A percentile compares a stretch with the other conserved stretches of the same genome.
These are phyloP conservation scores for Petromus typicus DNA, from an alignment of 2,113 vertebrate genomes.

Conservation along the genomic window DNA sequence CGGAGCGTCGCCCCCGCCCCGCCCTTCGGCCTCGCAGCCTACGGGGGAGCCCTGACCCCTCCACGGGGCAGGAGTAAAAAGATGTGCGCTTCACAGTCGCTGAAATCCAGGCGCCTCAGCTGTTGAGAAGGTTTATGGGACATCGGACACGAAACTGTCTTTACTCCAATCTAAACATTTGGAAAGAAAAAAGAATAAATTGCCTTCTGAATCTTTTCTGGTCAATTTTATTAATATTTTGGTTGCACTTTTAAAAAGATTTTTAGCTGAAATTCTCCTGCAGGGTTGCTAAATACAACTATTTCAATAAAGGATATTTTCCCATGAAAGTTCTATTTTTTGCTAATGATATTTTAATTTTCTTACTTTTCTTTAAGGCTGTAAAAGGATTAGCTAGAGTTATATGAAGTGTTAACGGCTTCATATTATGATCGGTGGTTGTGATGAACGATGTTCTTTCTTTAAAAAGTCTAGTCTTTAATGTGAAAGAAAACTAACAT, in stretches of 20 bases:
- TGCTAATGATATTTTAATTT: not conserved
- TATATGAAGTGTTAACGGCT: not conserved
- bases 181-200: not conserved
- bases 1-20: not conserved
- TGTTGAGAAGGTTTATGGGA: slow-evolving; percentile 65
- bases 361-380: slow-evolving; percentile 25
- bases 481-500: slow-evolving; percentile 1
- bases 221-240: slow-evolving; percentile 46
- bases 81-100: not conserved
- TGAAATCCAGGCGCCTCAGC: slow-evolving; percentile 41
- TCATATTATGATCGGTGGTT: not conserved
- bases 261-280: slow-evolving; percentile 2
- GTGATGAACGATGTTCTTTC: not conserved
- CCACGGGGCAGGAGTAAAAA: fast-evolving
- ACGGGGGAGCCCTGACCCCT: not conserved
- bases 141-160: slow-evolving; percentile 38
- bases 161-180: slow-evolving; percentile 65
- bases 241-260: slow-evolving; percentile 31
- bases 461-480: not conserved
- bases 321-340: not conserved
- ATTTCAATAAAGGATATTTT: not conserved
- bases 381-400: not conserved
- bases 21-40: not conserved
- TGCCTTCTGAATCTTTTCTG: slow-evolving; percentile 27
- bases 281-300: not conserved